Percentiles rank a stretch among this genome's conserved stretches.
Evolutionary conservation across 53 echinoderm and acorn worm species (phyloP).

Genomic region (Arbacia lixula): DNA sequence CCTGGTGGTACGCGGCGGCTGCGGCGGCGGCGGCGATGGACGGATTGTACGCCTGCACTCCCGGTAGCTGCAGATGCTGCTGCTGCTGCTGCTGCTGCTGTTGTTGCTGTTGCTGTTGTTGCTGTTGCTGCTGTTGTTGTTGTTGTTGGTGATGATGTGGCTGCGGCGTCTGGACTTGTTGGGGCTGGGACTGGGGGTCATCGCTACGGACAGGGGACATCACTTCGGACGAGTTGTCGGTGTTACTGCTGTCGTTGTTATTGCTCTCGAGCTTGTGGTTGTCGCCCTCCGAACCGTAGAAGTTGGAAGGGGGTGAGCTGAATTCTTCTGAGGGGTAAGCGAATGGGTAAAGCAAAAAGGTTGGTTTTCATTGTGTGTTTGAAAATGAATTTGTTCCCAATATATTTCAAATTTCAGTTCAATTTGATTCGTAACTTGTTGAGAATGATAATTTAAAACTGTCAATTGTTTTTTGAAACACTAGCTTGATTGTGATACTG

Average conservation of each 20-base stretch:
- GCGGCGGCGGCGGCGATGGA: neutral
- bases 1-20: neutral
- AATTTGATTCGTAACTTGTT: too few species aligned
- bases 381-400: too few species aligned
- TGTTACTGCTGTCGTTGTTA: conserved; percentile 29
- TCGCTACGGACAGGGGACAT: conserved; percentile 8
- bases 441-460: too few species aligned
- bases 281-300: conserved; percentile 7
- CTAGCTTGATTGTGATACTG: too few species aligned
- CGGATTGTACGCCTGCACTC: neutral
- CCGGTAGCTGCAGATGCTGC: neutral
- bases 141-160: conserved; percentile 24
- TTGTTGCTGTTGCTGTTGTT: conserved; percentile 8
- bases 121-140: neutral
- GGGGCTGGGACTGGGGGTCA: neutral
- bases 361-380: too few species aligned
- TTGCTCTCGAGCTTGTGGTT: conserved; percentile 21
- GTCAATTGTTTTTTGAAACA: too few species aligned
- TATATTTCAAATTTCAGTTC: too few species aligned
- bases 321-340: too few species aligned
- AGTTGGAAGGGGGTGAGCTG: too few species aligned
- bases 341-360: too few species aligned
- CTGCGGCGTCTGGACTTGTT: neutral
- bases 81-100: conserved; percentile 22
- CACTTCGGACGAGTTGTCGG: conserved; percentile 2